Evolutionary conservation across 2,797 vertebrate genomes (phyloP), one percentile per base, ranked within the genome.

Genomic region (Parambassis ranga): DNA sequence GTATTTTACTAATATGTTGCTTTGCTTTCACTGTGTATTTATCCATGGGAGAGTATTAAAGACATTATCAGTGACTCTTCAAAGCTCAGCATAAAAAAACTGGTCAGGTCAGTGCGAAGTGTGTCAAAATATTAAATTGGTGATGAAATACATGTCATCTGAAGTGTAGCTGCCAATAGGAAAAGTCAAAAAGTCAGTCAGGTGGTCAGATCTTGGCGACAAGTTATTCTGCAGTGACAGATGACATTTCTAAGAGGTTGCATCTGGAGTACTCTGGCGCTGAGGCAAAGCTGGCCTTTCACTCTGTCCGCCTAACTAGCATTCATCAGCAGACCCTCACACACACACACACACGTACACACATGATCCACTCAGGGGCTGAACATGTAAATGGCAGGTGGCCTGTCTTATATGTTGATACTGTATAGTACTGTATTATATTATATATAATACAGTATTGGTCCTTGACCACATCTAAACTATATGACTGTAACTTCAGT

Each of bases 231-330:
- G 72, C 69, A 32, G 49, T 81, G 87, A 89, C 85, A 85, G 86
- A 81, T 91, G 89, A 90, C 89, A 90, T 91, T 91, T 91, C 63
- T 75, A 68, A 56, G 73, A 81, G 85, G 79, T 83, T 82, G 71
- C 81, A 82, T 83, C 79, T 79, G 82, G 73, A 87, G 72, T 73
- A 56, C 61, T 75, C 50, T 77, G 78, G 74, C 77, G 10, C 67
- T 57, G 75, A 85, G 76, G 83, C 79, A 85, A 82, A 81, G 77
- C 65, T 88, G 85, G 81, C 85, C 87, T 91, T 90, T 90, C 62
- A 57, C 83, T 84, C 65, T 39, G 60, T 65, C 83, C 77, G 82
- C 83, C 79, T 81, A 75, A 86, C 72, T 79, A 85, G 71, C 50
- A 80, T 84, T 85, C 77, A 84, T 82, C 85, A 86, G 67, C 51